phyloP scores from a whole-genome alignment of 1,140 invertebrate species.

The Archegozetes longisetosus region DNA sequence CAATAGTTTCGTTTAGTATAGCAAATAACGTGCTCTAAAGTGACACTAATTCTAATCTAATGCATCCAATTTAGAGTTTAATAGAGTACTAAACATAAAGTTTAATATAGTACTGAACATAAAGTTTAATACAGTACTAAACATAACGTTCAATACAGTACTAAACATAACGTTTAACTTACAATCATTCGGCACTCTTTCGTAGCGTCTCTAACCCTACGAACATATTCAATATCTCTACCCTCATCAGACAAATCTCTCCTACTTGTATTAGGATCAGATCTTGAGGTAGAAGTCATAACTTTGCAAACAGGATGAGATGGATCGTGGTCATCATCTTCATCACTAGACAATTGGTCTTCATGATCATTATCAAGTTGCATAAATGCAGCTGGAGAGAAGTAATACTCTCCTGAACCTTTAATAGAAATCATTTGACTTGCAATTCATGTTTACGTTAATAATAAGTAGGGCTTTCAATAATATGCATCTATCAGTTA shows the following conservation, averaged over 20 bases:
- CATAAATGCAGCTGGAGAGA: conserved; percentile 24
- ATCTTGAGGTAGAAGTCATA: neutral
- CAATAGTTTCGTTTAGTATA: too few relatives aligned
- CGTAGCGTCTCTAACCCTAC: neutral
- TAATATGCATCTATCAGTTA: too few relatives aligned
- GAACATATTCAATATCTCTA: neutral
- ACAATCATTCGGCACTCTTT: neutral
- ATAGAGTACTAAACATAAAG: too few relatives aligned
- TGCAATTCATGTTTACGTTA: too few relatives aligned
- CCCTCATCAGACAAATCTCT: neutral
- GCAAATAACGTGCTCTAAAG: too few relatives aligned
- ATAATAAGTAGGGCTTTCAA: too few relatives aligned
- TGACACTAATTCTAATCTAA: too few relatives aligned
- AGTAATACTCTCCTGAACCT: conserved; percentile 63
- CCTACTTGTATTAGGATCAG: neutral
- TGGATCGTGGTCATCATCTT: neutral
- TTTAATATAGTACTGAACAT: too few relatives aligned
- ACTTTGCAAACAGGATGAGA: neutral
- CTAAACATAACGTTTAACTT: neutral
- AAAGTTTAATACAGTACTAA: too few relatives aligned
- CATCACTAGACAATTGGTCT: conserved; percentile 3
- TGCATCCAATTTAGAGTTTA: too few relatives aligned
- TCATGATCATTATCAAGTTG: conserved; percentile 11
- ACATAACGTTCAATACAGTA: too few relatives aligned
- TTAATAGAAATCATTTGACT: too few relatives aligned